phyloP scores from a whole-genome alignment of 2,113 vertebrate genomes.

The Syngnathus scovelli region DNA sequence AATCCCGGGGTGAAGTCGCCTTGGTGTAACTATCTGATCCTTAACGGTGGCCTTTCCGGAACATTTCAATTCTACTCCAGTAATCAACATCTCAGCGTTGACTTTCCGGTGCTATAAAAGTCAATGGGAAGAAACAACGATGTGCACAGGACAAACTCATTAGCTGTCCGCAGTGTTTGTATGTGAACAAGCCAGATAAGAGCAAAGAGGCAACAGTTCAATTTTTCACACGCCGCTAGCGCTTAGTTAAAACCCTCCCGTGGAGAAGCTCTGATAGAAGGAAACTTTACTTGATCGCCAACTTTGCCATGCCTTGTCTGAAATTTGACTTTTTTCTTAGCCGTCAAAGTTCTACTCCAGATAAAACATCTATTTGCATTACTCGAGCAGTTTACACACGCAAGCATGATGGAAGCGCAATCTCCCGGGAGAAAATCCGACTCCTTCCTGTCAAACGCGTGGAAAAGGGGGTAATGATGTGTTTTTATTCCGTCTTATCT shows the following conservation, averaged over 20 bases:
- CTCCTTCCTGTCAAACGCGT: conserved; percentile 54
- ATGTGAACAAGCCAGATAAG: conserved; percentile 50
- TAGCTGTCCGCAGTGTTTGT: conserved; percentile 41
- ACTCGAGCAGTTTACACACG: conserved; percentile 32
- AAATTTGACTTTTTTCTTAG: neutral
- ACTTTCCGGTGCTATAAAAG: conserved; percentile 58
- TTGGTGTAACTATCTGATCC: conserved; percentile 13
- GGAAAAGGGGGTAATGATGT: conserved; percentile 48
- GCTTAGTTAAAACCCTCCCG: conserved; percentile 52
- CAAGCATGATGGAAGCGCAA: conserved; percentile 29
- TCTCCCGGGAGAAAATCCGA: conserved; percentile 43
- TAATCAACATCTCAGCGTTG: conserved; percentile 30
- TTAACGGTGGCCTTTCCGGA: conserved; percentile 24
- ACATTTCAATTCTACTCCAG: conserved; percentile 44
- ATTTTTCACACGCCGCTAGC: conserved; percentile 48
- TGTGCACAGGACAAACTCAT: conserved; percentile 56
- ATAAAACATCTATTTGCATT: conserved; percentile 42
- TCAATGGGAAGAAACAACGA: conserved; percentile 63
- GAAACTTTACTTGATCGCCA: conserved; percentile 6
- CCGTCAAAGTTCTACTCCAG: neutral
- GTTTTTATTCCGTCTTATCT: conserved; percentile 63
- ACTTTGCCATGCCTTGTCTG: conserved; percentile 12
- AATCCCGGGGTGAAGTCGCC: conserved; percentile 4
- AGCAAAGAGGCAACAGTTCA: conserved; percentile 31
- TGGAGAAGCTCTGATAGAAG: conserved; percentile 19